Evolutionary conservation across 2,113 vertebrate genomes (phyloP).

Genomic region (Callocephalon fimbriatum): DNA sequence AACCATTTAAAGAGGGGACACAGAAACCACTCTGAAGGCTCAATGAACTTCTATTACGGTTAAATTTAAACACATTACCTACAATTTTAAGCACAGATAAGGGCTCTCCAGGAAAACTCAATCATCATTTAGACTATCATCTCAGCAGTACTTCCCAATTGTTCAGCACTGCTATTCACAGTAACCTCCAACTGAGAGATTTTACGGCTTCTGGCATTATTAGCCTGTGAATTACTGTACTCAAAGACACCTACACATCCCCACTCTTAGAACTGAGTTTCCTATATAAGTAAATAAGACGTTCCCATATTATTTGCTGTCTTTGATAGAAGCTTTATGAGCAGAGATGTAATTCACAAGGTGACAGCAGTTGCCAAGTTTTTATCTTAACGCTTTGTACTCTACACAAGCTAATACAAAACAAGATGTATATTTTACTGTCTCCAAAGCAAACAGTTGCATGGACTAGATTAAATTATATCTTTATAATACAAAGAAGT

Average conservation of each 20-base stretch:
- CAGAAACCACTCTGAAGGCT: background rate
- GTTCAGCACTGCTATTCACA: conserved; percentile 11
- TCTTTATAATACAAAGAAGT: conserved; percentile 46
- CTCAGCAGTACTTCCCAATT: conserved; percentile 18
- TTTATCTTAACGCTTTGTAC: background rate
- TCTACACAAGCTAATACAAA: background rate
- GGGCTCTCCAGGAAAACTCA: conserved; percentile 63
- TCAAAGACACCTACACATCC: background rate
- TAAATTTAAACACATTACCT: conserved; percentile 44
- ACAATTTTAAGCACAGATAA: conserved; percentile 54
- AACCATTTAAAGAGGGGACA: background rate
- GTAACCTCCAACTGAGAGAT: conserved; percentile 31
- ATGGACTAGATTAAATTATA: conserved; percentile 55
- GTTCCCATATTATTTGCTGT: background rate
- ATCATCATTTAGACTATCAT: conserved; percentile 59
- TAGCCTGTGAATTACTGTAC: conserved; percentile 28
- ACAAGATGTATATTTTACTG: background rate
- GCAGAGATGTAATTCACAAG: background rate
- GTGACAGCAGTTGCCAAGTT: background rate
- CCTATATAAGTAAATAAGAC: background rate
- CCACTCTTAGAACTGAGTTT: background rate
- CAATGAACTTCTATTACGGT: background rate
- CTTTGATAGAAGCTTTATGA: background rate
- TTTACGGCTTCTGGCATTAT: conserved; percentile 58
- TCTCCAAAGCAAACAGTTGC: conserved; percentile 31